Evolutionary conservation across 2,113 vertebrate species (phyloP).

Genomic region (Recurvirostra avosetta): DNA sequence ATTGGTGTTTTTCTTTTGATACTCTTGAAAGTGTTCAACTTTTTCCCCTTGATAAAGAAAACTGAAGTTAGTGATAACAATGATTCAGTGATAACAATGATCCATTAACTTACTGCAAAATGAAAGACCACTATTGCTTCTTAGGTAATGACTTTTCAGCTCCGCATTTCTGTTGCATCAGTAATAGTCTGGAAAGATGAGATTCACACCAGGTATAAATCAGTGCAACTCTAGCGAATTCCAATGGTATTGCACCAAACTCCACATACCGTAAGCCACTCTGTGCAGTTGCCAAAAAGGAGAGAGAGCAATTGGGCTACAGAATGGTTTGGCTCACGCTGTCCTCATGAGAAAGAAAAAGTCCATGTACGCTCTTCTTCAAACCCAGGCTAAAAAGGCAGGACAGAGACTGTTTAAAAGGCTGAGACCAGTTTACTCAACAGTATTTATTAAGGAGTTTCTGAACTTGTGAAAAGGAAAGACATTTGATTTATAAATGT

Average conservation of each 20-base stretch:
- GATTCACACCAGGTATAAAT: conserved; percentile 39
- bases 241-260: conserved; percentile 15
- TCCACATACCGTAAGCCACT: background rate
- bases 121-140: background rate
- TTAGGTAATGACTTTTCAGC: background rate
- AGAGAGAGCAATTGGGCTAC: background rate
- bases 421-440: background rate
- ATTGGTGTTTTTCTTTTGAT: background rate
- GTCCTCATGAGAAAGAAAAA: conserved; percentile 18
- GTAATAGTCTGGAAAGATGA: background rate
- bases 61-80: background rate
- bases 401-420: background rate
- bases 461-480: background rate
- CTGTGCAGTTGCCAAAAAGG: background rate
- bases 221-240: conserved; percentile 19
- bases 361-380: background rate
- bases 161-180: background rate
- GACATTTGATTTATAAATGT: background rate
- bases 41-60: background rate
- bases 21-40: background rate
- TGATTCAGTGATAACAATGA: background rate
- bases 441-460: background rate
- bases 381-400: background rate
- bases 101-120: background rate
- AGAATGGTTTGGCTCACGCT: background rate